Base-by-base conservation (phyloP, 2,113 vertebrate species). In the Variabilichromis moorii region DNA sequence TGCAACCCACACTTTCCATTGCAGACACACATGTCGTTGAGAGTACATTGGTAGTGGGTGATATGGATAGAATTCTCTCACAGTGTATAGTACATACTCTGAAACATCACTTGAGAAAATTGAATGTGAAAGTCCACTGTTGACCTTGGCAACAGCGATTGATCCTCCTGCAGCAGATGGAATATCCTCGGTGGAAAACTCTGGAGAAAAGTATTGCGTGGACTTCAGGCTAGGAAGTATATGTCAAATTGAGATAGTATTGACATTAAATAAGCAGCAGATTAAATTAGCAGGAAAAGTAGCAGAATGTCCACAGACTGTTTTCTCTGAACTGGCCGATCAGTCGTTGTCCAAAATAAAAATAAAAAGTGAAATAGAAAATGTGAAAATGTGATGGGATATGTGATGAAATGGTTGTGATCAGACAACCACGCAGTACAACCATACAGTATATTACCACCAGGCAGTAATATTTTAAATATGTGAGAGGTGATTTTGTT, bases 351-450 rank as follows among this genome's bases (percentile, higher is more conserved):
- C 35, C 2, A 1, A 21, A 68, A 37, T 68, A 68, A 37, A 37
- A 68, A 1, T 21, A 40, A 8, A 14, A 40, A 1, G 35, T 40
- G 11, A 68, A 68, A 14, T 1, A 14, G 0, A 40, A 68, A 68
- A 66, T 66, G 1, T n/a, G 0, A 66, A 37, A 5, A 37, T 21
- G 6, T 24, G 4, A 12, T 12, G 53, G 53, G 12, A 54, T 21
- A 12, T 24, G 57, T 19, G 4, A 63, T 7, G 28, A 63, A 63
- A 63, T 63, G 59, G 28, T 63, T 63, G 59, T 33, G 16, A 63
- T 63, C 0, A 33, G 28, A 61, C 59, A 63, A 19, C 17, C 0
- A 5, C 6, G 4, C 3, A 3, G 59, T n/a, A n/a, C n/a, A n/a
- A n/a, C n/a, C n/a, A 63, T 63, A 63, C 2, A 33, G 31, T 63